Base-by-base conservation (phyloP, 2,888 invertebrate genomes). In the Epirrhoe alternata region DNA sequence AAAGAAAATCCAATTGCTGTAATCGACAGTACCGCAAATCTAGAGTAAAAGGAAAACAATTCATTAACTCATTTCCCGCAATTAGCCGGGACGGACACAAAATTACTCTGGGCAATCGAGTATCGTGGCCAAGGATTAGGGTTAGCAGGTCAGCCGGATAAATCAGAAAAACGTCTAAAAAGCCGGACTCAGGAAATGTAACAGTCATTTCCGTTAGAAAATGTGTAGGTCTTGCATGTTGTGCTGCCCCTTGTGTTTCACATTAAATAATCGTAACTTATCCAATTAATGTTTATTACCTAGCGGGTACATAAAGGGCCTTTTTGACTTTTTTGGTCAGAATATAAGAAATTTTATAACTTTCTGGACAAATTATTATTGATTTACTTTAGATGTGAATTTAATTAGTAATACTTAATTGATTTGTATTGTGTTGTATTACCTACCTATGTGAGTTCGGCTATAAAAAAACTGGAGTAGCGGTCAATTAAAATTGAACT, bases 51-150 rank as follows among this genome's bases (percentile, higher is more conserved):
- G 88, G 87, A 89, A 89, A 89, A 88, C 88, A 88, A 89, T 90
- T 88, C 89, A 90, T 89, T 86, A 85, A 85, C 81, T 85, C 80
- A 88, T 90, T 91, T 89, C 88, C 89, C 85, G 81, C 86, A 88
- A 90, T 92, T 90, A 91, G 82, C 86, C 81, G 81, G 85, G 84
- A 83, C 88, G 83, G 88, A 84, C 86, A 84, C 82, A 77, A 82
- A 87, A 87, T 90, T 87, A 89, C 86, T 88, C 82, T 80, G 82
- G 85, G 81, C 83, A 87, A 89, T 89, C 86, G 52, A 35, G 61
- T 66, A 59, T 59, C 47, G 45, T 38, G 55, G 52, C 61, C 49
- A 30, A 33, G 51, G 45, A 51, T 65, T 55, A 56, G 60, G 65
- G 60, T 56, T 65, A 52, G 53, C 60, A 47, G 38, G 35, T 59